These are phyloP conservation scores for Agrotis segetum DNA, from an alignment of 2,888 invertebrate species.

Conservation along the genomic window DNA sequence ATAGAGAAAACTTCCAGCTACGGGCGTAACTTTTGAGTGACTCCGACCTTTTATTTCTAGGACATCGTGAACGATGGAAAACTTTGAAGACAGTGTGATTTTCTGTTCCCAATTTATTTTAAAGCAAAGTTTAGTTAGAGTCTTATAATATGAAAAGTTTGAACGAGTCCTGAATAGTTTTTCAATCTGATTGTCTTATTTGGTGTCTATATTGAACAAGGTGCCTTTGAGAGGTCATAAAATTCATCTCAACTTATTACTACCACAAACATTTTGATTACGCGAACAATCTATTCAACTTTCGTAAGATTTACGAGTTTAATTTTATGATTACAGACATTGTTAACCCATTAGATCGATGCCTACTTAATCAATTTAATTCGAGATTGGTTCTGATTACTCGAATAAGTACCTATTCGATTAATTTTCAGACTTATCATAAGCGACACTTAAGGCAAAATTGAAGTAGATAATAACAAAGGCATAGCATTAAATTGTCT, in stretches of 20 bases:
- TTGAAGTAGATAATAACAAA: constrained; percentile 58
- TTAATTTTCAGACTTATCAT: constrained; percentile 49
- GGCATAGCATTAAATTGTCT: constrained; percentile 55
- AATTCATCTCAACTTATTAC: not conserved
- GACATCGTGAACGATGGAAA: constrained; percentile 44
- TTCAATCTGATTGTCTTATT: constrained; percentile 27
- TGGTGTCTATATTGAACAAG: constrained; percentile 1
- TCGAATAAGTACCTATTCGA: constrained; percentile 18
- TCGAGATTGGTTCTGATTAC: constrained; percentile 40
- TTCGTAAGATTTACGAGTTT: constrained; percentile 24
- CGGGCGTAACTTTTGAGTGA: constrained; percentile 53
- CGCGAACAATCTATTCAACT: constrained; percentile 6
- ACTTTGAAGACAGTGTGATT: constrained; percentile 53
- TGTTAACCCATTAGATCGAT: constrained; percentile 13
- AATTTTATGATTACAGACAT: constrained; percentile 13
- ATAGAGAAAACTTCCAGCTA: constrained; percentile 41
- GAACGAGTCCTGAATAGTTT: constrained; percentile 39
- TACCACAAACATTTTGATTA: not conserved
- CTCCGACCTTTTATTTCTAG: constrained; percentile 49
- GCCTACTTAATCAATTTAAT: constrained; percentile 38
- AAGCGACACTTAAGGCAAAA: constrained; percentile 49
- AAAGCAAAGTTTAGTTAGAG: constrained; percentile 42
- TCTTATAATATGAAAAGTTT: constrained; percentile 52
- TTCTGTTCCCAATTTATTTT: constrained; percentile 57
- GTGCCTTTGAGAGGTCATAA: not conserved